Base-by-base conservation (phyloP, 2,888 invertebrate genomes). In the Meloe dianella region DNA sequence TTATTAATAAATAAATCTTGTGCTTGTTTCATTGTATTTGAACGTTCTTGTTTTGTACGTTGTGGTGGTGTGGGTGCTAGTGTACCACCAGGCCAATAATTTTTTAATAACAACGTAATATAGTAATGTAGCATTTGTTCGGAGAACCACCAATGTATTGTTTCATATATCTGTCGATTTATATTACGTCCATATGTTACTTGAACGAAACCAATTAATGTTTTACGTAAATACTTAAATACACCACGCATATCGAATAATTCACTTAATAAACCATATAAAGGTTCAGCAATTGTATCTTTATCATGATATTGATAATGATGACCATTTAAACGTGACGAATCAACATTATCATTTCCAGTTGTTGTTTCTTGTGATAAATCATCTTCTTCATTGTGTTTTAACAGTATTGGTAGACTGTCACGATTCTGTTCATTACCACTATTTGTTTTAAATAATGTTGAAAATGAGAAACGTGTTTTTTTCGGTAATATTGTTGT, bases 51-150 rank as follows among this genome's bases (percentile, higher is more conserved):
- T 56, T 89, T 87, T 8, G 88, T 87, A 65, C 89, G 85, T 22
- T 82, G 76, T 2, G 84, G 84, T 0, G 85, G 80, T 1, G 86
- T 83, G n/a, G 86, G 86, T 0, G 90, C 89, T 0, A 92, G 84
- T n/a, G 89, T 88, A 1, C 95, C 95, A 62, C 92, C 92, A 0
- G 95, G 94, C 96, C 96, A 96, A 89, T 95, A 93, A 1, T 93
- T 92, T 81, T 95, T 95, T 64, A 92, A 88, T 69, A 95, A 89
- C 30, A 92, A 86, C 66, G 92, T 91, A 58, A 92, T 90, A 82
- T 96, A 96, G 82, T 93, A 94, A 79, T 95, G 92, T 66, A 96
- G 82, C 95, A 96, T 96, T 69, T 93, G 91, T 82, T 96, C 96
- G 12, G 94, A 95, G 79, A 94, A 93, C 74, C 94, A 84, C 91